Base-by-base conservation (phyloP, 2,888 invertebrate species). In the Nudaria mundana region DNA sequence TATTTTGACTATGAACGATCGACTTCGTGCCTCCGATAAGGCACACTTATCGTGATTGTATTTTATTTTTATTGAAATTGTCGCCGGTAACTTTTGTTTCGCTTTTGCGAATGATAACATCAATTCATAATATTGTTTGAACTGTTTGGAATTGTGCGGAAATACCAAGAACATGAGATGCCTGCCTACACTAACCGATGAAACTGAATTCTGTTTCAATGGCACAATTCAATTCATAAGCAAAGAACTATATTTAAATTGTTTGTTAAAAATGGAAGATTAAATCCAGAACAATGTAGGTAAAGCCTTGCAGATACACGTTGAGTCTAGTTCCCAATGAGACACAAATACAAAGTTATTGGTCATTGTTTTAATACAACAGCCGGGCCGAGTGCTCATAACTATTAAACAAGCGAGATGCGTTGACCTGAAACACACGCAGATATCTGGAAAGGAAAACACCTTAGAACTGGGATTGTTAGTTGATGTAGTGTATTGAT, bases 1-100 rank as follows among this genome's bases (percentile, higher is more conserved):
- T 87, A 87, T 87, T 85, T 86, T 81, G 85, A 85, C 86, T 85
- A 82, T 79, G 78, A 76, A 57, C 76, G 71, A 76, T 76, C 69
- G 77, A 60, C 66, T 78, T 73, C 82, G 81, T 82, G 79, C 77
- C 66, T 70, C 63, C 71, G 85, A 86, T 86, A 85, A 86, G 74
- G 79, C 79, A 80, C 75, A 80, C 66, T 66, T 68, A 63, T 66
- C 54, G 49, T 59, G 56, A 59, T 59, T 59, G 46, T 63, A 48
- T 73, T 76, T 75, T 69, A 78, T 75, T 77, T 73, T 81, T 81
- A 74, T 72, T 71, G 50, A 69, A 77, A 73, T 59, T 71, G 70
- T 67, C 66, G 63, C 69, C 61, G 56, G 70, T 74, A 77, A 73
- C 56, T 66, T 63, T 48, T 56, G 78, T 75, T 77, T 81, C 76